phyloP scores from a whole-genome alignment of 2,797 vertebrate species.

The Apogon hyalosoma region DNA sequence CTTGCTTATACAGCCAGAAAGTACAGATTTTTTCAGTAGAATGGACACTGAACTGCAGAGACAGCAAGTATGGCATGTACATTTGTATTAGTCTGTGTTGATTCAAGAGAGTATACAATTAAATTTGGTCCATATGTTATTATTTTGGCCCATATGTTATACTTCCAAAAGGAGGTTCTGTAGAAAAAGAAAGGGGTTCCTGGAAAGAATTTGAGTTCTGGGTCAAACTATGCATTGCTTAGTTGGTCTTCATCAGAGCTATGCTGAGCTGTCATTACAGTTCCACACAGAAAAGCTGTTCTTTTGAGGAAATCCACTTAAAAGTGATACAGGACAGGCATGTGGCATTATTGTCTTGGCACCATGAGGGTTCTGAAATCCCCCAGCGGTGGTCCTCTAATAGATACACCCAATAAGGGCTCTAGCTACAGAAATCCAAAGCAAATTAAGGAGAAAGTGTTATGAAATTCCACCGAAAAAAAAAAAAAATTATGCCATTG shows the following conservation, averaged over 20 bases:
- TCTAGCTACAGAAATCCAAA: slow-evolving; percentile 47
- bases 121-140: too few relatives aligned
- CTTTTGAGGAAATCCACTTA: slow-evolving; percentile 29
- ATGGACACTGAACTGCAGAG: not conserved
- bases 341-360: slow-evolving; percentile 32
- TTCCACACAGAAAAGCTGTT: slow-evolving; percentile 14
- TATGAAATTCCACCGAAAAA: slow-evolving; percentile 31
- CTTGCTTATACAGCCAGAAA: too few relatives aligned
- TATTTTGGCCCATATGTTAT: not conserved
- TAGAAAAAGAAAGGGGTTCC: not conserved
- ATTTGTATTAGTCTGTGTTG: not conserved
- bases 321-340: slow-evolving; percentile 4
- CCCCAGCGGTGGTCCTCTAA: slow-evolving; percentile 7
- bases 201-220: not conserved
- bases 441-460: slow-evolving; percentile 52
- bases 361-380: slow-evolving; percentile 34
- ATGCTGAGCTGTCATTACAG: not conserved
- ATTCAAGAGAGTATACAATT: not conserved
- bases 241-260: slow-evolving; percentile 6
- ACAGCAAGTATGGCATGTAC: not conserved
- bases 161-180: not conserved
- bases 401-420: not conserved
- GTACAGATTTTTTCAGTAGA: not conserved
- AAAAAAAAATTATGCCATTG: slow-evolving; percentile 9
- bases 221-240: not conserved